Base-by-base conservation (phyloP, 2,888 invertebrate genomes). In the Cosmorhoe ocellata region DNA sequence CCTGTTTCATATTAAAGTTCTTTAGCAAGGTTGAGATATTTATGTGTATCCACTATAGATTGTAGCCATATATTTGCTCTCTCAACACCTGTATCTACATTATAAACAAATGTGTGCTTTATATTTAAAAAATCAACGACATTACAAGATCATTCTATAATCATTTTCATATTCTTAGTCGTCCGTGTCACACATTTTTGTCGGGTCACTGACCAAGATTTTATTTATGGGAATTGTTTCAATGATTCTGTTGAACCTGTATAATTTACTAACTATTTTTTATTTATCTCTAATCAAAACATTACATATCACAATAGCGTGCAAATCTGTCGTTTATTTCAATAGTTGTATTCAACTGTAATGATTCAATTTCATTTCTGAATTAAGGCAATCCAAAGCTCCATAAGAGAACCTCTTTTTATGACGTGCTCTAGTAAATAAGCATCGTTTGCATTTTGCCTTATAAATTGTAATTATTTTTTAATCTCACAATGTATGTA, bases 51-150 rank as follows among this genome's bases (percentile, higher is more conserved):
- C 48, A 31, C 33, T 49, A 51, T 53, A 51, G 43, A 44, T 47
- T 12, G 30, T 22, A 18, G 37, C 12, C 36, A 44, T 56, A 18
- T 67, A 54, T 69, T 68, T 65, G 51, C 54, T 62, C 8, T 44
- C 18, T 22, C 39, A 64, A 64, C 73, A 74, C 51, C 67, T 73
- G 72, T 69, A 49, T 65, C 51, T 53, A 66, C 62, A 63, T 40
- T 36, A 51, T 59, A 51, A 64, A 59, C 55, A 51, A 38, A 32
- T 53, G 14, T 53, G 51, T 54, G 51, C 59, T 42, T 51, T 58
- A 50, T 39, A 48, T 58, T 49, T 51, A 52, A 47, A 38, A 52
- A 57, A 61, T 54, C 58, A 39, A 43, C 49, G 38, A 31, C 51
- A 42, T 56, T 41, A 43, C 38, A 5, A 37, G 39, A 46, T 53